Base-by-base conservation (phyloP, 35 echinoderm and acorn worm species). In the Acanthaster planci region DNA sequence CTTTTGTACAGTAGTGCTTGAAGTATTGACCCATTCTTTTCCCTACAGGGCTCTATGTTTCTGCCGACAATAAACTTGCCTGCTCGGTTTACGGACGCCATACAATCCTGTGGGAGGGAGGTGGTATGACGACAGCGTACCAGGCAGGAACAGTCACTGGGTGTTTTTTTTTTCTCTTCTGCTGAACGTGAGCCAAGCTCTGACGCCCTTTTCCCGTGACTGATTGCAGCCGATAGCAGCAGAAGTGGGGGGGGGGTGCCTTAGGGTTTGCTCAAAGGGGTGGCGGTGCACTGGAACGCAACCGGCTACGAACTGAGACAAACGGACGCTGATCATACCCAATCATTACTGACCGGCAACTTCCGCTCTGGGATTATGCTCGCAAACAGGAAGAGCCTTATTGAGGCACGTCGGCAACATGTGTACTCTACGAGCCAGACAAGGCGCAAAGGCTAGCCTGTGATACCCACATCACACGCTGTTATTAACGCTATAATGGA, bases 61-160 rank as follows among this genome's bases (percentile, higher is more conserved):
- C 34, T 7, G 64, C 64, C 2, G 5, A 72, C 30, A 72, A 29
- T 30, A 72, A 72, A 72, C 34, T 27, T 26, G 26, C 19, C 34
- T 72, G 30, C 57, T 60, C 26, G 26, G 64, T 72, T 72, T 72
- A 72, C 64, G 30, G 29, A 34, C 23, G 64, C 34, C 64, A 72
- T 31, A 47, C 12, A 47, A 47, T 47, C 42, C 42, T 72, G 23
- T 14, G 60, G 23, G 60, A 68, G 60, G 60, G 18, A 34, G 60
- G 18, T 21, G 21, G 64, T 27, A 26, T 72, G 64, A 72, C 29
- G 64, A 72, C 34, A 67, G 27, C 57, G 64, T 72, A 72, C 64
- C 64, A 72, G 64, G 64, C 64, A 72, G 64, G 29, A 72, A 72
- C 64, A 72, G 64, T 72, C 64, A 72, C 64, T 72, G 64, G 64